Evolutionary conservation across 2,888 invertebrate species (phyloP).

Genomic region (Cosmopolites sordidus): DNA sequence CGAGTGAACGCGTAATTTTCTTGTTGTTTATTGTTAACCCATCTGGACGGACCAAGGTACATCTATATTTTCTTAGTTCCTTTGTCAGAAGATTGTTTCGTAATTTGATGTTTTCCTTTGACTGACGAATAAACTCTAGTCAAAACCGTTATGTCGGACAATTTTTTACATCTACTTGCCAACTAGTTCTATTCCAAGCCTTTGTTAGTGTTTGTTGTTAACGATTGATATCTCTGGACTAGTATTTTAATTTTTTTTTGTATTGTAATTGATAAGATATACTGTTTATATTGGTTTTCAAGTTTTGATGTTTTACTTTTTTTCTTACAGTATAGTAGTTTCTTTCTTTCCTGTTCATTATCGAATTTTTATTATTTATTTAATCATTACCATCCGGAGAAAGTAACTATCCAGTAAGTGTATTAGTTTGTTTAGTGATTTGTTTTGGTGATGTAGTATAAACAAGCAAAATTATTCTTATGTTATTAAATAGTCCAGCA

Average conservation of each 20-base stretch:
- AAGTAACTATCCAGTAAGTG: too few species aligned
- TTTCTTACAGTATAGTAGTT: too few species aligned
- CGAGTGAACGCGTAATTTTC: conserved; percentile 45
- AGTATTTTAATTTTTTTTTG: neutral
- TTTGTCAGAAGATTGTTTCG: conserved; percentile 35
- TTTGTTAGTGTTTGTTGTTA: conserved; percentile 5
- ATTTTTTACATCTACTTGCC: conserved; percentile 19
- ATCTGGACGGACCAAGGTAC: conserved; percentile 80
- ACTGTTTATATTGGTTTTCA: neutral
- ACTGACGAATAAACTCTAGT: conserved; percentile 31
- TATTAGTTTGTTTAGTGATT: too few species aligned
- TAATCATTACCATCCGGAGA: too few species aligned
- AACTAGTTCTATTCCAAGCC: conserved; percentile 11
- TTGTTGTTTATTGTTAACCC: conserved; percentile 54
- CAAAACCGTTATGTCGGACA: conserved; percentile 39
- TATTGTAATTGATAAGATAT: neutral
- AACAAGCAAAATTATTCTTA: too few species aligned
- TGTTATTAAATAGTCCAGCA: too few species aligned
- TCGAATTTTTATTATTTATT: too few species aligned
- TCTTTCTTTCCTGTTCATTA: too few species aligned
- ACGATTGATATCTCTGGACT: neutral
- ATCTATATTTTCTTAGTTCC: conserved; percentile 39
- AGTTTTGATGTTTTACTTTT: too few species aligned
- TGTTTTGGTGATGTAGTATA: too few species aligned
- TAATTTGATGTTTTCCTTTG: conserved; percentile 44